Evolutionary conservation across 1,140 invertebrate species (phyloP).

Genomic region (Mycetomoellerius zeteki): DNA sequence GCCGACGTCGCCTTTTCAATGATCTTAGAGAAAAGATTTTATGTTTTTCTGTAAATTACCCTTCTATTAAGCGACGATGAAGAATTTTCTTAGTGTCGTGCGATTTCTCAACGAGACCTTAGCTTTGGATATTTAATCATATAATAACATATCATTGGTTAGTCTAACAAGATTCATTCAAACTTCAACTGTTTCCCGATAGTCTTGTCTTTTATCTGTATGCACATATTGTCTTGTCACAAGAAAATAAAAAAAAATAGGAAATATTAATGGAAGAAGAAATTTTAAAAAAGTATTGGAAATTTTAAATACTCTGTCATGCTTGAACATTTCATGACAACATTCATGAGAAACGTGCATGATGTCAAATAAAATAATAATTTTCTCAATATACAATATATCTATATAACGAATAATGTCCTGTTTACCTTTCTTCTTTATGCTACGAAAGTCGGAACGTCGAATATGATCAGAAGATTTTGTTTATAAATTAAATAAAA

Average conservation of each 20-base stretch:
- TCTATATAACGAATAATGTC: background rate
- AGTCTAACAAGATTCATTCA: conserved; percentile 3
- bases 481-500: conserved; percentile 28
- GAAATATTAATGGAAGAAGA: background rate
- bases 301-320: background rate
- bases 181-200: background rate
- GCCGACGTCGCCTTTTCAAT: conserved; percentile 23
- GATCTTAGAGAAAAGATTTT: conserved; percentile 29
- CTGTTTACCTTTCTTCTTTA: background rate
- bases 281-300: conserved; percentile 10
- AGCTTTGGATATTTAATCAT: background rate
- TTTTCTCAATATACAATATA: background rate
- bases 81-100: conserved; percentile 5
- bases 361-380: conserved; percentile 51
- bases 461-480: background rate
- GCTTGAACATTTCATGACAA: conserved; percentile 61
- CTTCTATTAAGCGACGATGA: conserved; percentile 20
- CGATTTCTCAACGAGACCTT: background rate
- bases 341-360: conserved; percentile 62
- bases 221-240: background rate
- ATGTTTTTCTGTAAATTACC: conserved; percentile 22
- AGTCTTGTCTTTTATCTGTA: background rate
- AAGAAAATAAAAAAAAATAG: conserved; percentile 1
- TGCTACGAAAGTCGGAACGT: background rate
- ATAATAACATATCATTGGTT: background rate